Conservation (phyloP, 1,140 invertebrate genomes). For the Holotrichia oblita region DNA sequence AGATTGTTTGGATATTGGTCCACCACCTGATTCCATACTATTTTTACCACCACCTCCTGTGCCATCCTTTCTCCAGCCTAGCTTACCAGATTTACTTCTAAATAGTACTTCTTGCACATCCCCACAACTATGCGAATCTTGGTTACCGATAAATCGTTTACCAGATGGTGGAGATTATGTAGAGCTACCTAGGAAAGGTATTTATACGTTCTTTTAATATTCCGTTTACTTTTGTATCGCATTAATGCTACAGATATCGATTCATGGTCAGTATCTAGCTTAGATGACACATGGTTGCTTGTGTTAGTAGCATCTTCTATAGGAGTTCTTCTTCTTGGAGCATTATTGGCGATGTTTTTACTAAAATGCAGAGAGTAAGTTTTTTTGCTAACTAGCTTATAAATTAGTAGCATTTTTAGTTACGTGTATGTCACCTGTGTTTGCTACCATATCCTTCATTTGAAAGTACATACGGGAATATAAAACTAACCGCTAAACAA, state of each 20-base stretch:
- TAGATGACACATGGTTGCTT: conserved; percentile 83
- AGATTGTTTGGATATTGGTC: conserved; percentile 75
- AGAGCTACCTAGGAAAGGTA: conserved; percentile 77
- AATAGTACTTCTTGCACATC: conserved; percentile 66
- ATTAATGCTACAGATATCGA: conserved; percentile 52
- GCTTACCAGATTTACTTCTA: conserved; percentile 58
- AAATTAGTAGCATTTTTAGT: neutral
- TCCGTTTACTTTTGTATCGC: conserved; percentile 1
- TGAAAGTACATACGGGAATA: too few species aligned
- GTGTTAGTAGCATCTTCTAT: conserved; percentile 81
- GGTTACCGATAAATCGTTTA: conserved; percentile 45
- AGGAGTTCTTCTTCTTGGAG: conserved; percentile 78
- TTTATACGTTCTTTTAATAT: conserved; percentile 39
- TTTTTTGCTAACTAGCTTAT: conserved; percentile 39
- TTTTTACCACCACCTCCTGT: conserved; percentile 83
- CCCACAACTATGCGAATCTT: conserved; percentile 57
- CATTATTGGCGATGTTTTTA: conserved; percentile 78
- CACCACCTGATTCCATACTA: conserved; percentile 82
- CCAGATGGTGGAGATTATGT: conserved; percentile 70
- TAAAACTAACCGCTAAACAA: too few species aligned
- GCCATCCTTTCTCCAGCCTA: conserved; percentile 73
- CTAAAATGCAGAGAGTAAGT: conserved; percentile 86
- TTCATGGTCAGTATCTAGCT: conserved; percentile 59
- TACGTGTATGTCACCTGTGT: neutral
- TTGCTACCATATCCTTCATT: neutral